Percentiles rank a stretch among this genome's conserved stretches.
Evolutionary conservation across 2,888 invertebrate species (phyloP).

Genomic region (Aleiodes testaceus): DNA sequence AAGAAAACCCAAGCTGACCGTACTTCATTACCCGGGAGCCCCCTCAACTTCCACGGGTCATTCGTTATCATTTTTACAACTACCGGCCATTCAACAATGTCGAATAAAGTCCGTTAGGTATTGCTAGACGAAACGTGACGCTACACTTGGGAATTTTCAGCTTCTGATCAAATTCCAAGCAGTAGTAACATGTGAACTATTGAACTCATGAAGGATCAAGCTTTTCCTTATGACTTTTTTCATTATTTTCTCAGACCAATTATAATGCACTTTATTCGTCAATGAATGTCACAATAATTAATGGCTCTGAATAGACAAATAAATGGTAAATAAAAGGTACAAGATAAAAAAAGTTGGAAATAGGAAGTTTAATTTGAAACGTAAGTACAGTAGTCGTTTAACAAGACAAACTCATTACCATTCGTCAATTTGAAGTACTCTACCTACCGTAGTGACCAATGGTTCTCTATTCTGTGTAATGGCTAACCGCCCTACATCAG

Average conservation of each 20-base stretch:
- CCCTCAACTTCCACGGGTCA: slow-evolving; percentile 68
- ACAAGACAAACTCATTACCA: slow-evolving; percentile 73
- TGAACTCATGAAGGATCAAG: neutral
- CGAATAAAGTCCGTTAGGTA: slow-evolving; percentile 73
- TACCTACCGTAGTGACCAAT: slow-evolving; percentile 71
- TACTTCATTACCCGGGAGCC: slow-evolving; percentile 72
- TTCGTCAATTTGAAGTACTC: slow-evolving; percentile 73
- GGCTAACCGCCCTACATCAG: slow-evolving; percentile 71
- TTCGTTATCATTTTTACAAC: slow-evolving; percentile 74
- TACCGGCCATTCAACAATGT: slow-evolving; percentile 73
- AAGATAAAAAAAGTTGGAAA: slow-evolving; percentile 27
- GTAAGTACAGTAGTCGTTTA: slow-evolving; percentile 64
- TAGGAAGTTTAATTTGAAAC: slow-evolving; percentile 58
- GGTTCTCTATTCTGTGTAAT: slow-evolving; percentile 72
- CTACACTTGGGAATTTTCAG: slow-evolving; percentile 39
- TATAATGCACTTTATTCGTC: neutral
- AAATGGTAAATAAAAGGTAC: slow-evolving; percentile 2
- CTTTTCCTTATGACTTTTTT: no score
- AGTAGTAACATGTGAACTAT: slow-evolving; percentile 33
- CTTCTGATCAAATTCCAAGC: slow-evolving; percentile 21
- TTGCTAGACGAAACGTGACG: slow-evolving; percentile 56
- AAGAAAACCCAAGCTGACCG: slow-evolving; percentile 60
- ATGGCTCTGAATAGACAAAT: neutral
- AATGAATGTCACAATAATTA: neutral
- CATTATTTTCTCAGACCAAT: neutral